These are phyloP conservation scores for Rhynchophorus ferrugineus DNA, from an alignment of 1,140 invertebrate genomes.

Conservation along the genomic window DNA sequence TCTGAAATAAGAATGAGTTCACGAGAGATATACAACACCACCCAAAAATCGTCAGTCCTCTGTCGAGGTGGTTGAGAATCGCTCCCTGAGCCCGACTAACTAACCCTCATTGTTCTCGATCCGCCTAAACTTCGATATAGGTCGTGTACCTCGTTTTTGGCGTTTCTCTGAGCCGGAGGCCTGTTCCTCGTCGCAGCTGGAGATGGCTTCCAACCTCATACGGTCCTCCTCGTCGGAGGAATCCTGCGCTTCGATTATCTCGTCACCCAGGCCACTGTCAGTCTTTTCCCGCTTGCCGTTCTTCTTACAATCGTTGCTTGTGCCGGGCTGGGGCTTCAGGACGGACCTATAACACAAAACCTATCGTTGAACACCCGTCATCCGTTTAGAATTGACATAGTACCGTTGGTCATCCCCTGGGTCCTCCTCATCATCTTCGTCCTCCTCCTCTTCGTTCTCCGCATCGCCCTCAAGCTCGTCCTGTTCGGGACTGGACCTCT, in stretches of 20 bases:
- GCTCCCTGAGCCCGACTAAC: not conserved
- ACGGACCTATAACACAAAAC: too few species aligned
- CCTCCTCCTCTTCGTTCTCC: constrained; percentile 2
- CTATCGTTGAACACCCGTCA: too few species aligned
- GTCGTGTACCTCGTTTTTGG: constrained; percentile 21
- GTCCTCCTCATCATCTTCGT: not conserved
- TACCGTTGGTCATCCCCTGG: too few species aligned
- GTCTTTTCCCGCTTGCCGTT: constrained; percentile 48
- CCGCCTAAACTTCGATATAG: not conserved
- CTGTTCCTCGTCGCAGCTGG: constrained; percentile 28
- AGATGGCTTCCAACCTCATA: constrained; percentile 20
- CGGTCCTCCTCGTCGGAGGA: constrained; percentile 25
- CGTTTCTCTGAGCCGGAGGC: constrained; percentile 18
- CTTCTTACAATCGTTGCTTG: constrained; percentile 15
- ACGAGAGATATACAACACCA: not conserved
- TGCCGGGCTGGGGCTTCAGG: too few species aligned
- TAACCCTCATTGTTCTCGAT: constrained; percentile 3
- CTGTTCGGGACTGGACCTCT: constrained; percentile 9
- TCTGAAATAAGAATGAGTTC: not conserved
- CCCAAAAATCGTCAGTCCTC: not conserved
- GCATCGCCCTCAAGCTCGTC: constrained; percentile 8
- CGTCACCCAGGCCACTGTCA: constrained; percentile 50
- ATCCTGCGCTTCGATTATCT: constrained; percentile 30
- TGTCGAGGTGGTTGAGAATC: not conserved
- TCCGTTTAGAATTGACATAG: too few species aligned